Percentiles rank a stretch among this genome's conserved stretches.
phyloP scores from a whole-genome alignment of 2,797 vertebrate genomes.

The Chlorospingus flavigularis region DNA sequence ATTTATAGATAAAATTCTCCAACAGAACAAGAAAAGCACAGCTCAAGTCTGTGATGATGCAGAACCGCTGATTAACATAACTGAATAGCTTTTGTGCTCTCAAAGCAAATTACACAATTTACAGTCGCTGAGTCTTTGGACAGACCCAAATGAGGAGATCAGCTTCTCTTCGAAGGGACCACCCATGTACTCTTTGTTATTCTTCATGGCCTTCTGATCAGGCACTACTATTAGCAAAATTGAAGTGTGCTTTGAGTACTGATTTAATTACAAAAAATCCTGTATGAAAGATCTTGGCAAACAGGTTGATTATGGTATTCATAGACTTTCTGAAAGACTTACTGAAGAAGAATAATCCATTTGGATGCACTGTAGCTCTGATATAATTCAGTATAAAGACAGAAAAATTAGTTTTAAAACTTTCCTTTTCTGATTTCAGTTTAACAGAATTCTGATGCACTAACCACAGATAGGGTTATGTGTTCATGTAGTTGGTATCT shows the following conservation, averaged over 20 bases:
- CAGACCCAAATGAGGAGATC: constrained; percentile 15
- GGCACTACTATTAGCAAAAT: background rate
- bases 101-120: constrained; percentile 62
- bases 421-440: background rate
- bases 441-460: background rate
- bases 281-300: background rate
- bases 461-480: background rate
- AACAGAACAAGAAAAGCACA: constrained; percentile 57
- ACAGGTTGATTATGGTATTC: background rate
- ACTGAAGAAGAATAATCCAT: background rate
- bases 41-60: constrained; percentile 41
- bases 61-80: constrained; percentile 24
- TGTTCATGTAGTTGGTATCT: background rate
- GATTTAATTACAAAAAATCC: background rate
- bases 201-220: background rate
- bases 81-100: constrained; percentile 30
- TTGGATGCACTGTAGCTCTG: background rate
- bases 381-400: background rate
- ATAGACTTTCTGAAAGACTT: background rate
- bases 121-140: background rate
- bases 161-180: background rate
- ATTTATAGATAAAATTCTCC: constrained; percentile 37
- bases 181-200: background rate
- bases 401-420: background rate
- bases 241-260: background rate